Evolutionary conservation across 2,113 vertebrate genomes (phyloP).

Genomic region (Nycticryphes semicollaris): DNA sequence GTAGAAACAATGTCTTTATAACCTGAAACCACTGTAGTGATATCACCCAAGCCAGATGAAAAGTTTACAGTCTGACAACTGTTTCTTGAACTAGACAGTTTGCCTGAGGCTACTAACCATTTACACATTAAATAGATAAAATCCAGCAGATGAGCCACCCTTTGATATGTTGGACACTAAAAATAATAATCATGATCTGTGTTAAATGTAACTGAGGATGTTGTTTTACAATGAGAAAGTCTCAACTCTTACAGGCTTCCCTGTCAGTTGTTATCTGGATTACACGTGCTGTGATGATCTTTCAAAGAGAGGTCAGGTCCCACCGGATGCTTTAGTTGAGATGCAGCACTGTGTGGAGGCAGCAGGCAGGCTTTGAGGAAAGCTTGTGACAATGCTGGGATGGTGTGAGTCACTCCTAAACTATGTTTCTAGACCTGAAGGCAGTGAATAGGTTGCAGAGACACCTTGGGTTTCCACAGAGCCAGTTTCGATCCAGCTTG

Average conservation of each 20-base stretch:
- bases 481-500: background rate
- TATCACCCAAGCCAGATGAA: background rate
- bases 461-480: background rate
- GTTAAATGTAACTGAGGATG: background rate
- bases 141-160: background rate
- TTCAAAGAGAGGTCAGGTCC: background rate
- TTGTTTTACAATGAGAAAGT: background rate
- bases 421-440: background rate
- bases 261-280: background rate
- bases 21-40: background rate
- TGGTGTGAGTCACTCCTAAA: background rate
- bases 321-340: background rate
- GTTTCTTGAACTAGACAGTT: background rate
- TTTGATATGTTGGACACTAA: background rate
- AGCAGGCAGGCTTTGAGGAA: background rate
- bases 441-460: background rate
- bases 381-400: background rate
- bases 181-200: background rate
- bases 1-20: background rate
- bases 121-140: background rate
- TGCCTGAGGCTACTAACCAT: background rate
- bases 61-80: background rate
- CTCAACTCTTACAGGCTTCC: background rate
- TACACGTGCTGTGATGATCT: background rate
- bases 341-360: fast-evolving